Evolutionary conservation across 1,140 invertebrate genomes (phyloP).

Genomic region (Leguminivora glycinivorella): DNA sequence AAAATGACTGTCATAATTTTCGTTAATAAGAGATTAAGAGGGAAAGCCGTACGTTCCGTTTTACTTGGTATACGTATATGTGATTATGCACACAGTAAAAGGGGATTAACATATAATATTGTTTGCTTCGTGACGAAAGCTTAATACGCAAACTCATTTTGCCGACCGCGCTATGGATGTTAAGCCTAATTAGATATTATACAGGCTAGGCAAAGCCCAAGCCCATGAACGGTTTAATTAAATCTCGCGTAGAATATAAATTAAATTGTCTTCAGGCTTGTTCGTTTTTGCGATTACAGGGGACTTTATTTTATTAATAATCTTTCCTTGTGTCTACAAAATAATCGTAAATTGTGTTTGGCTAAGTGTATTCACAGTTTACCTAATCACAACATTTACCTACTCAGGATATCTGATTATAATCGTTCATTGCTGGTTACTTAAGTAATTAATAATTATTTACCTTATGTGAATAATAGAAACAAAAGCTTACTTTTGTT

Average conservation of each 20-base stretch:
- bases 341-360: no score
- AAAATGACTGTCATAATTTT: neutral
- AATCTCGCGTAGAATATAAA: constrained; percentile 12
- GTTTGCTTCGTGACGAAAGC: neutral
- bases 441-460: no score
- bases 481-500: no score
- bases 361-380: no score
- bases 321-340: no score
- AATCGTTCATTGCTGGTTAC: no score
- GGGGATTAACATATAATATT: constrained; percentile 25
- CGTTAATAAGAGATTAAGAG: neutral
- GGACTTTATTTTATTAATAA: neutral
- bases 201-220: constrained; percentile 2
- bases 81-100: neutral
- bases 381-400: no score
- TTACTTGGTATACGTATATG: neutral
- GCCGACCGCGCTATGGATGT: neutral
- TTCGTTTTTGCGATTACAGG: neutral
- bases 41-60: neutral
- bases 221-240: constrained; percentile 15
- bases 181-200: constrained; percentile 24
- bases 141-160: constrained; percentile 1
- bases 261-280: constrained; percentile 2
- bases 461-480: no score
- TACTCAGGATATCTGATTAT: no score